phyloP scores from a whole-genome alignment of 2,113 vertebrate genomes.

The Platichthys flesus region DNA sequence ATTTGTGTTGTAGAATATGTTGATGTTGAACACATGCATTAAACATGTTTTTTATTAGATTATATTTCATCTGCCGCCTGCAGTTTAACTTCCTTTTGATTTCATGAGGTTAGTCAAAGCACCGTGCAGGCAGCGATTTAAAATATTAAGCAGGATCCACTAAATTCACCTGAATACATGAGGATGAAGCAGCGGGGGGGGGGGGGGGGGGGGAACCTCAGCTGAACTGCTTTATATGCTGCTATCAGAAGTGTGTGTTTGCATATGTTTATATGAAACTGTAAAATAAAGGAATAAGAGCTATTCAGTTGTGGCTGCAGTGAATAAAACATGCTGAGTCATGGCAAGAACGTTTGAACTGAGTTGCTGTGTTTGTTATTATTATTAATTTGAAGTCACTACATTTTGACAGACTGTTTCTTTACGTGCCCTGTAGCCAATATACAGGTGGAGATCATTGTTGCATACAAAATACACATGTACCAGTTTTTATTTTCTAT shows the following conservation, averaged over 20 bases:
- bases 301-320: too few relatives aligned
- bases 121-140: conserved; percentile 15
- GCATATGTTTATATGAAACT: too few relatives aligned
- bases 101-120: background rate
- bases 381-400: background rate
- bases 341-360: background rate
- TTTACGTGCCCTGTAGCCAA: too few relatives aligned
- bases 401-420: background rate
- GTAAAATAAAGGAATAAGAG: too few relatives aligned
- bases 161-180: conserved; percentile 24
- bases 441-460: too few relatives aligned
- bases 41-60: conserved; percentile 19
- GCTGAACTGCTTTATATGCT: background rate
- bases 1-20: conserved; percentile 22
- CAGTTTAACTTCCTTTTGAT: conserved; percentile 7
- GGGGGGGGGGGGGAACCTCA: too few relatives aligned
- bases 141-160: conserved; percentile 28
- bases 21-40: conserved; percentile 22
- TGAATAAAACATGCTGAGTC: background rate
- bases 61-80: conserved; percentile 20
- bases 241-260: background rate
- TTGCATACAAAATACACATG: background rate
- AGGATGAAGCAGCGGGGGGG: conserved; percentile 27
- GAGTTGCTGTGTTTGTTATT: background rate
- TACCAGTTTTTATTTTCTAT: background rate